These are phyloP conservation scores for Stictonetta naevosa DNA, from an alignment of 2,113 vertebrate genomes.

Conservation along the genomic window DNA sequence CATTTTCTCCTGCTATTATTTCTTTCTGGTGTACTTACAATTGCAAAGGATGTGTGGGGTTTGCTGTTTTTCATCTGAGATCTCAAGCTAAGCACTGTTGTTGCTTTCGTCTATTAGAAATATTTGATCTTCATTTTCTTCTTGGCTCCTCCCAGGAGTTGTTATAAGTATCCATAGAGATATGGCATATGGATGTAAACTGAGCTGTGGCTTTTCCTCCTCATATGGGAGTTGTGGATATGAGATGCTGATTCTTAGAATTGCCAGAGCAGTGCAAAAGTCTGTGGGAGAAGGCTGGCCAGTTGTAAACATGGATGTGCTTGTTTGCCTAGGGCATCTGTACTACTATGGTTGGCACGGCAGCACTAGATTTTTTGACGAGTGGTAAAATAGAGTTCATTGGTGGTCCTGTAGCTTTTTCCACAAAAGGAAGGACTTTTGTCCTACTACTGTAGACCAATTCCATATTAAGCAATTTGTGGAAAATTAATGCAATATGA, in stretches of 20 bases:
- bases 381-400: neutral
- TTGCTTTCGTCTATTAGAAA: neutral
- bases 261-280: neutral
- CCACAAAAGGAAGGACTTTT: slow-evolving; percentile 20
- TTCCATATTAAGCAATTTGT: slow-evolving; percentile 10
- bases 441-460: neutral
- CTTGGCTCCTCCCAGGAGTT: neutral
- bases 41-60: rapidly evolving
- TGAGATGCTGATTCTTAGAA: neutral
- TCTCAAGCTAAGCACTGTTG: neutral
- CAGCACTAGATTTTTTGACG: neutral
- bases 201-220: neutral
- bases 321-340: slow-evolving; percentile 2
- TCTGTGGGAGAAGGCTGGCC: neutral
- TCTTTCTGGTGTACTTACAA: neutral
- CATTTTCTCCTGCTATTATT: neutral
- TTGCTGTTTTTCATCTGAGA: neutral
- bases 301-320: neutral
- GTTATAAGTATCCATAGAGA: slow-evolving; percentile 13
- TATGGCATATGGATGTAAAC: neutral
- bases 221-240: neutral
- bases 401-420: slow-evolving; percentile 32
- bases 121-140: neutral
- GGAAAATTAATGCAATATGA: slow-evolving; percentile 43
- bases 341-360: neutral